Evolutionary conservation across 2,888 invertebrate species (phyloP).

Genomic region (Norana najaformis): DNA sequence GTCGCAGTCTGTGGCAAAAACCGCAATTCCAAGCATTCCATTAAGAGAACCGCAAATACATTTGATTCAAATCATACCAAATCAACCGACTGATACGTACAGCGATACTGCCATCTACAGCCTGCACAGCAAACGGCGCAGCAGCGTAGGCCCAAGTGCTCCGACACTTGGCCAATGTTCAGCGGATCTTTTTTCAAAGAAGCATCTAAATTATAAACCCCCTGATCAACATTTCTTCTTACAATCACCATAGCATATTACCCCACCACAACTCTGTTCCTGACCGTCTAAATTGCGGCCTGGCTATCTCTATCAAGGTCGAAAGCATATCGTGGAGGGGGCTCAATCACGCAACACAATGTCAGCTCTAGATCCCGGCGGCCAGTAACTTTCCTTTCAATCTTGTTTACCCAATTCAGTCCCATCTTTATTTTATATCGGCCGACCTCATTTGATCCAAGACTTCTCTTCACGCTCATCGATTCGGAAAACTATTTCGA

Average conservation of each 20-base stretch:
- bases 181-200: not conserved
- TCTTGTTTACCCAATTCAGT: not conserved
- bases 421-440: not conserved
- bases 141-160: not conserved
- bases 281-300: no score
- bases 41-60: not conserved
- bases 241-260: no score
- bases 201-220: not conserved
- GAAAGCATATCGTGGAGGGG: no score
- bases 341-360: no score
- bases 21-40: not conserved
- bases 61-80: not conserved
- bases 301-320: no score
- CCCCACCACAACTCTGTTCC: no score
- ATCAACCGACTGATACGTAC: no score
- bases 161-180: not conserved
- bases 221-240: not conserved
- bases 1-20: not conserved
- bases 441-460: not conserved
- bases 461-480: not conserved
- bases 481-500: not conserved
- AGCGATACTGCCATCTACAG: no score
- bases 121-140: not conserved
- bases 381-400: not conserved
- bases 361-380: no score